These are phyloP conservation scores for Pogonophryne albipinna DNA, from an alignment of 2,797 vertebrate genomes.

Conservation along the genomic window DNA sequence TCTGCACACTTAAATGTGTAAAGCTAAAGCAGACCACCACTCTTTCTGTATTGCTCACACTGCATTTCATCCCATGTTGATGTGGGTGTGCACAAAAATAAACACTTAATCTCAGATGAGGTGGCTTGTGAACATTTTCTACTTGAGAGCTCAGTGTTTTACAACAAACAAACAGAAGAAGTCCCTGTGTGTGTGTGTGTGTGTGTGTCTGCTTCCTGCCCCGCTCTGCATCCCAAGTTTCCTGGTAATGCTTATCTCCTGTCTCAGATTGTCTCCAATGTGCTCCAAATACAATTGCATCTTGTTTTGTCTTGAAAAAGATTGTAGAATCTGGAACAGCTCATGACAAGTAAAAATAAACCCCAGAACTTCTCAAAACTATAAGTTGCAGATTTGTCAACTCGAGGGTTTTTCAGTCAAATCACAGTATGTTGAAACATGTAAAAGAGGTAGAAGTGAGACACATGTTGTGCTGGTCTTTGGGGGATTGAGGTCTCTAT, in stretches of 20 bases:
- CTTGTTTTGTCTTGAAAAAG: conserved; percentile 15
- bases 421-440: not conserved
- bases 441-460: not conserved
- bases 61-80: conserved; percentile 2
- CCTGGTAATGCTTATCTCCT: not conserved
- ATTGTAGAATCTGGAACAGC: conserved; percentile 4
- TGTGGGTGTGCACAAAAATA: not conserved
- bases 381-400: not conserved
- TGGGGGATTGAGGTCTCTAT: not conserved
- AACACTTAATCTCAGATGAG: conserved; percentile 12
- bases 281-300: conserved; percentile 6
- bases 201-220: not conserved
- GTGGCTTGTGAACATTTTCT: conserved; percentile 9
- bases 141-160: not conserved
- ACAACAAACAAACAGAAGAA: not conserved
- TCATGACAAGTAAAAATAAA: conserved; percentile 5
- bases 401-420: not conserved
- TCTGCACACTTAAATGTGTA: not conserved
- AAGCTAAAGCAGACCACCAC: not conserved
- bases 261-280: not conserved
- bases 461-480: not conserved
- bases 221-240: not conserved
- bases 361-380: not conserved
- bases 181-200: not conserved
- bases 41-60: not conserved